A percentile compares a stretch with the other conserved stretches of the same genome.
phyloP scores from a whole-genome alignment of 2,888 invertebrate genomes.

The Muschampia plurimacula region DNA sequence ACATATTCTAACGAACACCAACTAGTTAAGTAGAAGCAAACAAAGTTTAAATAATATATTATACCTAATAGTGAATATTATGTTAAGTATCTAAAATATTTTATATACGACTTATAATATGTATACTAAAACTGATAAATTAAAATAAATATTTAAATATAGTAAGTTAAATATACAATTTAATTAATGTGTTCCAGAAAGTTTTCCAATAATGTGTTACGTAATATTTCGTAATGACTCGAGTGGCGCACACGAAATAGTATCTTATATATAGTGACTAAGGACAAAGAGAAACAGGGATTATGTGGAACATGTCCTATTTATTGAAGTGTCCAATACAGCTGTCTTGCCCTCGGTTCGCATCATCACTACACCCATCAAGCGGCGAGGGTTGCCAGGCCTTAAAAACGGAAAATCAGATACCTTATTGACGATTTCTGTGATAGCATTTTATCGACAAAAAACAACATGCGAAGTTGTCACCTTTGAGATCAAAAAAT shows the following conservation, averaged over 20 bases:
- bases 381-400: not conserved
- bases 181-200: conserved; percentile 76
- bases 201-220: conserved; percentile 73
- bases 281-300: conserved; percentile 73
- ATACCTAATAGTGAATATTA: conserved; percentile 45
- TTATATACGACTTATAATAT: conserved; percentile 56
- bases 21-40: conserved; percentile 74
- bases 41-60: conserved; percentile 51
- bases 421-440: no score
- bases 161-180: conserved; percentile 51
- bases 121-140: conserved; percentile 44
- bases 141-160: conserved; percentile 46
- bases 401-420: no score
- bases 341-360: not conserved
- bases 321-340: conserved; percentile 32
- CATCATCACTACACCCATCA: not conserved
- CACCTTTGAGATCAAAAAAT: no score
- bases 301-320: conserved; percentile 59
- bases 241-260: conserved; percentile 58
- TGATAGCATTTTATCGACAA: no score
- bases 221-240: conserved; percentile 13
- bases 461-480: no score
- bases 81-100: conserved; percentile 52
- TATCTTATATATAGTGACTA: conserved; percentile 53
- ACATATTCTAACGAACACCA: conserved; percentile 80